These are phyloP conservation scores for Turnix velox DNA, from an alignment of 2,113 vertebrate genomes.

Conservation along the genomic window DNA sequence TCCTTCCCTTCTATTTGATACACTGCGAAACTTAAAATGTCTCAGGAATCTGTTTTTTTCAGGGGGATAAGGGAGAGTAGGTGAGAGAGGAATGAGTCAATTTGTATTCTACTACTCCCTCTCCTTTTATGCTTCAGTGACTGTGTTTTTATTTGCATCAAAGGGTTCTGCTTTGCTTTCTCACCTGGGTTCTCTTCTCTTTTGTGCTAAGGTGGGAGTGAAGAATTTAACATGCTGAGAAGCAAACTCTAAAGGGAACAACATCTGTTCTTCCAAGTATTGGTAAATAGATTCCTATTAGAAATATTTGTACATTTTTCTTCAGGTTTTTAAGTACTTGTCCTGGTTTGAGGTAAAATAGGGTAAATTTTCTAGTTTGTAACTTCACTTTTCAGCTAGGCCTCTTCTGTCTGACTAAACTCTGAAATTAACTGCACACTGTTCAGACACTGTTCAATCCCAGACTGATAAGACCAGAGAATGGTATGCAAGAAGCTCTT, in stretches of 20 bases:
- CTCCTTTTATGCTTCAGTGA: neutral
- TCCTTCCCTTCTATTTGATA: neutral
- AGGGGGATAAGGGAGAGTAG: neutral
- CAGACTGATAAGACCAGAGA: too few species aligned
- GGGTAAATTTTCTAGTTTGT: too few species aligned
- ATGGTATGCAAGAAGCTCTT: too few species aligned
- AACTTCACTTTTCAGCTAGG: too few species aligned
- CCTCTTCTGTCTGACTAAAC: too few species aligned
- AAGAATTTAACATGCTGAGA: neutral
- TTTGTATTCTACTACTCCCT: neutral
- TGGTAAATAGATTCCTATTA: neutral
- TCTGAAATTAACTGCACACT: too few species aligned
- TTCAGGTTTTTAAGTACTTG: neutral
- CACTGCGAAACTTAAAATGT: neutral
- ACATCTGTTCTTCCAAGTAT: neutral
- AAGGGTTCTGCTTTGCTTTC: neutral
- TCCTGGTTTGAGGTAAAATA: too few species aligned
- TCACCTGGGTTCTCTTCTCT: neutral
- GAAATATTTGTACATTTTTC: neutral
- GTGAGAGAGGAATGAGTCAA: neutral
- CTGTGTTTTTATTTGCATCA: neutral
- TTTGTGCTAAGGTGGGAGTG: neutral
- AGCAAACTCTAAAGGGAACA: neutral
- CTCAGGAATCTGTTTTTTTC: neutral
- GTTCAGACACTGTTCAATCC: too few species aligned